phyloP scores from a whole-genome alignment of 1,140 invertebrate species.

The Ostrea denselamellosa region DNA sequence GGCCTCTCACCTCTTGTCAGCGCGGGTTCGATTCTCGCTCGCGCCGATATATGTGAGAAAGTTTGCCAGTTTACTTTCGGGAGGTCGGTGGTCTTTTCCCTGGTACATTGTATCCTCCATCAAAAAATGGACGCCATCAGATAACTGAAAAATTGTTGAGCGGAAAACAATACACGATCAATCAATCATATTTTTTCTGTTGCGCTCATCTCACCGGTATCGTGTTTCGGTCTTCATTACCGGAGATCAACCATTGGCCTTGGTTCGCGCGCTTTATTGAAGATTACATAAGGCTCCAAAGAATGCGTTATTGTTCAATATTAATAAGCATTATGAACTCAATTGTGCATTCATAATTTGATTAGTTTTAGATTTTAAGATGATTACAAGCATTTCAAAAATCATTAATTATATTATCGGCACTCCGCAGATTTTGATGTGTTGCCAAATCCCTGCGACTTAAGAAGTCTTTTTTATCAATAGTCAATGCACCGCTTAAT shows the following conservation, averaged over 20 bases:
- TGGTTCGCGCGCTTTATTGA: not conserved
- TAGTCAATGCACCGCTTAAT: not conserved
- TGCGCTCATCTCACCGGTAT: not conserved
- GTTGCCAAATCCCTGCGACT: not conserved
- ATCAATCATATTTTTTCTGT: too few species aligned
- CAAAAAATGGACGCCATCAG: too few species aligned
- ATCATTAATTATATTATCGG: slow-evolving; percentile 19
- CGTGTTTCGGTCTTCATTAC: slow-evolving; percentile 1
- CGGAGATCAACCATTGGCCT: not conserved
- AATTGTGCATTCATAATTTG: slow-evolving; percentile 1
- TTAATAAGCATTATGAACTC: not conserved
- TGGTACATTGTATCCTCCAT: too few species aligned
- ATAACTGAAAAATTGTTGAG: too few species aligned
- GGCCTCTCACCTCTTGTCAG: too few species aligned
- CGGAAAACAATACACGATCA: too few species aligned
- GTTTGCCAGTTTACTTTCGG: too few species aligned
- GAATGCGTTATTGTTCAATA: not conserved
- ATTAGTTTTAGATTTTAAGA: slow-evolving; percentile 15
- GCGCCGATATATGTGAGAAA: too few species aligned
- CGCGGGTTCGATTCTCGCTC: too few species aligned
- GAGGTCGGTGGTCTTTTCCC: too few species aligned
- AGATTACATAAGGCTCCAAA: not conserved
- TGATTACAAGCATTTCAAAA: slow-evolving; percentile 1
- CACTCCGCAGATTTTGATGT: not conserved
- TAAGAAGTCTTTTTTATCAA: slow-evolving; percentile 17